phyloP scores from a whole-genome alignment of 1,140 invertebrate genomes.

The Papilio aristodemus region DNA sequence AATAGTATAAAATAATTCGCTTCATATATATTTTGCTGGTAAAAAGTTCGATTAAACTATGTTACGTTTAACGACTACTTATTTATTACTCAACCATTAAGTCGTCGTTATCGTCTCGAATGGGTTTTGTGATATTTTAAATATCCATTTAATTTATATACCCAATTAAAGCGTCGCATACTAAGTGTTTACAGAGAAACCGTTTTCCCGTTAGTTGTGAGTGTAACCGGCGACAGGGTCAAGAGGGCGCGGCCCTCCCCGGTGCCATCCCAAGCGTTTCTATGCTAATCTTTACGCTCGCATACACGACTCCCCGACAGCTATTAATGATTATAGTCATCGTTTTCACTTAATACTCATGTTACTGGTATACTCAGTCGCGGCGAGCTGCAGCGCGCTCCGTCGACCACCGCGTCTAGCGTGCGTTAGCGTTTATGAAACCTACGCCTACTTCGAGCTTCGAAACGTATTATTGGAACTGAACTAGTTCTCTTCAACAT shows the following conservation, averaged over 20 bases:
- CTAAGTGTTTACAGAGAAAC: constrained; percentile 50
- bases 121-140: constrained; percentile 33
- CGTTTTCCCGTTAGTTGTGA: constrained; percentile 69
- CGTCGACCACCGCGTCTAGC: constrained; percentile 53
- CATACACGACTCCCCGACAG: constrained; percentile 65
- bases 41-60: constrained; percentile 33
- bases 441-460: constrained; percentile 59
- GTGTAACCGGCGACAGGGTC: constrained; percentile 72
- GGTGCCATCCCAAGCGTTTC: constrained; percentile 70
- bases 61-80: constrained; percentile 34
- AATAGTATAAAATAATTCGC: neutral
- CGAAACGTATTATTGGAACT: constrained; percentile 56
- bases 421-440: constrained; percentile 73
- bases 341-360: constrained; percentile 64
- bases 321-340: constrained; percentile 73
- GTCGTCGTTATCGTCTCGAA: constrained; percentile 34
- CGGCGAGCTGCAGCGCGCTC: constrained; percentile 36
- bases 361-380: constrained; percentile 50
- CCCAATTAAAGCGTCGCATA: constrained; percentile 33
- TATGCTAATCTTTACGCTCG: constrained; percentile 73
- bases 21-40: constrained; percentile 1
- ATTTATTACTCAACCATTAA: constrained; percentile 34
- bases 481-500: constrained; percentile 76
- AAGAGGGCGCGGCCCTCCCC: constrained; percentile 67
- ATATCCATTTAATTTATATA: constrained; percentile 35